Conservation (phyloP, 2,113 vertebrate genomes). For the Lanius collurio region DNA sequence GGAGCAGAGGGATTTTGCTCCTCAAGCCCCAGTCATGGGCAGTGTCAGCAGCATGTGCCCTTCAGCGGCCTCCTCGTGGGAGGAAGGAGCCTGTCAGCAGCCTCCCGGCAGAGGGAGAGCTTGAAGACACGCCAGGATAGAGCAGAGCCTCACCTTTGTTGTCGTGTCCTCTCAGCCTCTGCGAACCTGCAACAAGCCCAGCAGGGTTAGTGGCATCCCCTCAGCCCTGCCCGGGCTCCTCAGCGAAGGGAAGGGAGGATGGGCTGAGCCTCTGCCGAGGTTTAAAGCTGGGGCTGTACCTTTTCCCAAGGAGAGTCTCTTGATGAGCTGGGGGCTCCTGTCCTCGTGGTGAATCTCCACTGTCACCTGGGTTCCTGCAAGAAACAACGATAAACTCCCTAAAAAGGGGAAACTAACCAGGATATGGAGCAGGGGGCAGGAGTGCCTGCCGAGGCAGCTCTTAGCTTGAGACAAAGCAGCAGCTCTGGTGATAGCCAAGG, state of each 20-base stretch:
- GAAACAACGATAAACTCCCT: not conserved
- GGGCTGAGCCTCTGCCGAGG: not conserved
- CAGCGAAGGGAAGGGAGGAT: not conserved
- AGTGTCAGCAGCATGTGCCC: not conserved
- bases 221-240: fast-evolving
- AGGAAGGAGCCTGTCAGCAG: not conserved
- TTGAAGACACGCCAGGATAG: fast-evolving
- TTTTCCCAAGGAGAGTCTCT: slow-evolving; percentile 74
- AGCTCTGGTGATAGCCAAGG: not conserved
- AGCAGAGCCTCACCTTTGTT: slow-evolving; percentile 45
- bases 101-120: fast-evolving
- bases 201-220: not conserved
- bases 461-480: not conserved
- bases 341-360: slow-evolving; percentile 73
- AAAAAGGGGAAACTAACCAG: not conserved
- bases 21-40: not conserved
- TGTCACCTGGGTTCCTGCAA: slow-evolving; percentile 72
- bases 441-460: not conserved
- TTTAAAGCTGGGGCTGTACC: slow-evolving; percentile 24
- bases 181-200: not conserved
- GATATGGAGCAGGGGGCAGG: fast-evolving
- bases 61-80: fast-evolving
- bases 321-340: slow-evolving; percentile 57
- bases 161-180: not conserved
- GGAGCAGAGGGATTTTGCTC: not conserved